Base-by-base conservation (phyloP, 2,113 vertebrate species). In the Pteropus alecto region DNA sequence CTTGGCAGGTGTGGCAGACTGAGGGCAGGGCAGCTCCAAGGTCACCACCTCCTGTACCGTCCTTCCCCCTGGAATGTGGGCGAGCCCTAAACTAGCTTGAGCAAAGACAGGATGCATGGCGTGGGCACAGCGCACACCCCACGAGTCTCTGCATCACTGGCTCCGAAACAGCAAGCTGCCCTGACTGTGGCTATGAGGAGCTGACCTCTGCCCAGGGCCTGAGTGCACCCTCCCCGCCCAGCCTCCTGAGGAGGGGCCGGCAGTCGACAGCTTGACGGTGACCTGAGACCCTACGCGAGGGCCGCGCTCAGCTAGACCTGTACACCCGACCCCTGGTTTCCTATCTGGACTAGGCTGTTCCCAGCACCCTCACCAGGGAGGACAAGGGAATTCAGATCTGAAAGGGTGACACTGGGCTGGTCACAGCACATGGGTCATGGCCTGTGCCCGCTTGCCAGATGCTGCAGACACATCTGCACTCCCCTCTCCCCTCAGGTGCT, bases 341-440 rank as follows among this genome's bases (percentile, higher is more conserved):
- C 3, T 0, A 6, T 54, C 10, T 61, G 28, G 7, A 35, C 41
- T 8, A 30, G 6, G 19, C 21, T 38, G 19, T 3, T 21, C 76
- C 41, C 9, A 19, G 54, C 41, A 41, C 10, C 54, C 70, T 38
- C 54, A 12, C 22, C 7, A 2, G 1, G 22, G 54, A 19, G 3
- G 61, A 81, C 12, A 11, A 13, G n/a, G 58, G 38, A 21, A 21
- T 6, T 1, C 11, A 8, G 54, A 26, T 26, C 0, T 21, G 35
- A 70, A 22, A n/a, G 71, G 76, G 10, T 19, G 16, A 4, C 58
- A 22, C 1, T 1, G 30, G 63, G 81, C 14, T 58, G 0, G 21
- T 21, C 35, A 43, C 0, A 2, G 0, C 7, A n/a, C 26, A 3
- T 2, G 48, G 26, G 12, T 13, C 9, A 3, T 12, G 16, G 46